Base-by-base conservation (phyloP, 2,797 vertebrate species). In the Sebastiscus albofasciatus region DNA sequence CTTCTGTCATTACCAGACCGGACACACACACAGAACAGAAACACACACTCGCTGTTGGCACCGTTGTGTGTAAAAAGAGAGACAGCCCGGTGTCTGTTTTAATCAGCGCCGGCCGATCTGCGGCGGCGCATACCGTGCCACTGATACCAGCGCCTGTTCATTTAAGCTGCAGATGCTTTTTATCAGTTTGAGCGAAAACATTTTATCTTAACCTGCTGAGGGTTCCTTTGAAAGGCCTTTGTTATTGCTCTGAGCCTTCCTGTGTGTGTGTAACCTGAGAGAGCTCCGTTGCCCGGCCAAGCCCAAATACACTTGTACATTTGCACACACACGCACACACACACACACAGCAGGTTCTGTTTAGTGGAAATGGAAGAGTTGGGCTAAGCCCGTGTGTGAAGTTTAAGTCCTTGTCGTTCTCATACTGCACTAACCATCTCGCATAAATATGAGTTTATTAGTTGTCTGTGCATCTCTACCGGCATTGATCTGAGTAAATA, bases 241-340 rank as follows among this genome's bases (percentile, higher is more conserved):
- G 93, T 95, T 96, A 92, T 95, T 93, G 91, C 92, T 94, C 81
- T 86, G 92, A 93, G 94, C 89, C 92, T 96, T 95, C 93, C 94
- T 95, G 93, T 92, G 89, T 93, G 88, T 90, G 92, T 94, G 94
- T 95, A 95, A 94, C 94, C 81, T 82, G 92, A 95, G 92, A 93
- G 90, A 95, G 92, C 91, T 71, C 58, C 72, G 81, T 82, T 85
- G 90, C 85, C 82, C 58, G 81, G 90, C 92, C 94, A 92, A 93
- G 89, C 88, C 82, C 90, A 92, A 86, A 90, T 91, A 91, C 89
- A 93, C 90, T 83, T 69, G 72, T 79, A 81, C 86, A 84, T 46
- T 79, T 49, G 49, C 75, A 67, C 67, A 84, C 82, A 79, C 68
- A 22, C 49, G 59, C 29, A 49, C 14, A 70, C 78, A 64, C 55